Percentiles rank a stretch among this genome's conserved stretches.
Evolutionary conservation across 2,888 invertebrate species (phyloP).

Genomic region (Minunthozetes semirufus): DNA sequence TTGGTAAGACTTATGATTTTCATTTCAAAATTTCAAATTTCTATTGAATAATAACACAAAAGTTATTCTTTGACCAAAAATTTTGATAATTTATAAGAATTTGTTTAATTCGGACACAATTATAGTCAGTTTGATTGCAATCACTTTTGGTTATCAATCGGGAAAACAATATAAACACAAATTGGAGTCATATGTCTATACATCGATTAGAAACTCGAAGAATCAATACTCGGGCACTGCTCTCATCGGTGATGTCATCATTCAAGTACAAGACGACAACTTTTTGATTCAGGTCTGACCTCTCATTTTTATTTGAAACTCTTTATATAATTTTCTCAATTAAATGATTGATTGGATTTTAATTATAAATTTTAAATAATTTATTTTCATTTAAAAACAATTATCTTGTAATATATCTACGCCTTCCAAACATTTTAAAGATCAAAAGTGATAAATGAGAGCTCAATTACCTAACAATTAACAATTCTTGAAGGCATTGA

Average conservation of each 20-base stretch:
- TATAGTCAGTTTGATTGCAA: not conserved
- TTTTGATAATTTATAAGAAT: not conserved
- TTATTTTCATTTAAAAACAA: too few relatives aligned
- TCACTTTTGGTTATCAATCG: not conserved
- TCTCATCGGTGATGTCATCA: slow-evolving; percentile 8
- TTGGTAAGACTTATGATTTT: not conserved
- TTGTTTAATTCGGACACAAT: not conserved
- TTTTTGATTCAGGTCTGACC: slow-evolving; percentile 10
- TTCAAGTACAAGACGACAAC: slow-evolving; percentile 17
- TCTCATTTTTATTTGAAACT: too few relatives aligned
- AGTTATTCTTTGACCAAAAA: not conserved
- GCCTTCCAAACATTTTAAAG: too few relatives aligned
- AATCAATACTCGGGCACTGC: slow-evolving; percentile 8
- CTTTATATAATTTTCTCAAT: too few relatives aligned
- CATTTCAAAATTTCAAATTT: not conserved
- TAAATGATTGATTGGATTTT: too few relatives aligned
- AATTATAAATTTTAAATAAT: too few relatives aligned
- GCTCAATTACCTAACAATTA: too few relatives aligned
- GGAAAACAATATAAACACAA: slow-evolving; percentile 14
- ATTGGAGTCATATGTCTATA: slow-evolving; percentile 6
- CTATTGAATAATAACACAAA: not conserved
- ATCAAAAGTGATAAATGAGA: too few relatives aligned
- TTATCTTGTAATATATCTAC: too few relatives aligned
- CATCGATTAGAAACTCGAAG: not conserved
- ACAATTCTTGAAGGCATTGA: too few relatives aligned